Base-by-base conservation (phyloP, 2,113 vertebrate genomes). In the Elephantulus edwardii region DNA sequence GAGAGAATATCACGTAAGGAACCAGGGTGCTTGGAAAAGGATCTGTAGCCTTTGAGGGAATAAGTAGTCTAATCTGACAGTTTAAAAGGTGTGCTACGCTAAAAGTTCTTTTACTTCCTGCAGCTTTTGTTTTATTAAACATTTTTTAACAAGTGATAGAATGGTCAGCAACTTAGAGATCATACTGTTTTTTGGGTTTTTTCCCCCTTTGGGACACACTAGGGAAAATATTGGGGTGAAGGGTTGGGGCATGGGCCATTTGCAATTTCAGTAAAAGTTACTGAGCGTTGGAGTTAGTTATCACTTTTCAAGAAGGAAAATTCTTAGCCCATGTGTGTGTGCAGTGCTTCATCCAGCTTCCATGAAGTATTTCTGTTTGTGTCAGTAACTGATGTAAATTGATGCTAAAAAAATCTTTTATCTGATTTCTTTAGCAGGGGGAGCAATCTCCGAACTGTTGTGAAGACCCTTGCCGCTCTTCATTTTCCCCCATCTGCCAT, bases 391-490 rank as follows among this genome's bases (percentile, higher is more conserved):
- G 74, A 56, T 66, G 0, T 11, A 58, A 90, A 35, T 66, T 40
- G 91, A 44, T 86, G 42, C 52, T 93, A 58, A 56, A 44, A 81
- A 85, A 97, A 89, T 93, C 79, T 50, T 89, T 7, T 97, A 80
- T 97, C 72, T 96, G 33, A 26, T 97, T 93, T 97, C 81, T 97
- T 89, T 20, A 98, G 98, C 97, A 97, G 98, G 98, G 93, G 98
- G 98, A 91, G 98, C 98, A 12, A 98, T 98, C 96, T 98, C 98
- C 93, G 98, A 98, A 78, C 91, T 98, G 90, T 88, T 98, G 70
- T 98, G 97, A 98, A 97, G 97, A 97, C 82, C 28, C 19, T 91
- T 71, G 89, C 54, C 90, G 93, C 74, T 93, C 77, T 74, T 93
- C 78, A 3, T 83, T 96, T 95, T 97, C 92, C 46, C 87, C 95